Evolutionary conservation across 2,888 invertebrate genomes (phyloP).

Genomic region (Hesperia comma): DNA sequence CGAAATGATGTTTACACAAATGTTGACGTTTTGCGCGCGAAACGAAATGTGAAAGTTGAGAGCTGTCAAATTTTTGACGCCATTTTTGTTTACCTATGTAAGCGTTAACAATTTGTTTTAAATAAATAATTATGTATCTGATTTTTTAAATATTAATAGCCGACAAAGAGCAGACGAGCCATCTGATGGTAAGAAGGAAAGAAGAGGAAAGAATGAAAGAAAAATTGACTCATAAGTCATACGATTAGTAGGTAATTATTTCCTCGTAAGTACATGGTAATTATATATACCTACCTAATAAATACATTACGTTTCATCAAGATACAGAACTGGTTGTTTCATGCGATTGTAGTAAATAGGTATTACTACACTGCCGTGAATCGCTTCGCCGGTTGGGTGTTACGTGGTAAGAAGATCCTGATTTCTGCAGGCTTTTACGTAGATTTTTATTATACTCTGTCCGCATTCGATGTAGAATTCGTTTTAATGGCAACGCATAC

Average conservation of each 20-base stretch:
- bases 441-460: no score
- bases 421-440: no score
- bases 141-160: no score
- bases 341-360: constrained; percentile 12
- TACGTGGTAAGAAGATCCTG: neutral
- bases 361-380: neutral
- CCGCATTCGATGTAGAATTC: no score
- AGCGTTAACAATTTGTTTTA: neutral
- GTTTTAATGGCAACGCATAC: no score
- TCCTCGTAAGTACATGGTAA: neutral
- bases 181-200: no score
- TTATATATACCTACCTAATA: no score
- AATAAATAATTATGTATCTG: neutral
- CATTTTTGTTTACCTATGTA: neutral
- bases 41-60: constrained; percentile 22
- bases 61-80: neutral
- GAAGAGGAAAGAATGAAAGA: no score
- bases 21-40: constrained; percentile 8
- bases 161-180: no score
- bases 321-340: constrained; percentile 40
- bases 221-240: no score
- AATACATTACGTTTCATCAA: constrained; percentile 38
- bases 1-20: constrained; percentile 18
- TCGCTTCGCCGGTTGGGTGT: neutral
- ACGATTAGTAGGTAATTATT: no score